These are phyloP conservation scores for Dugesia japonica DNA, from an alignment of 2,888 invertebrate species.

Conservation along the genomic window DNA sequence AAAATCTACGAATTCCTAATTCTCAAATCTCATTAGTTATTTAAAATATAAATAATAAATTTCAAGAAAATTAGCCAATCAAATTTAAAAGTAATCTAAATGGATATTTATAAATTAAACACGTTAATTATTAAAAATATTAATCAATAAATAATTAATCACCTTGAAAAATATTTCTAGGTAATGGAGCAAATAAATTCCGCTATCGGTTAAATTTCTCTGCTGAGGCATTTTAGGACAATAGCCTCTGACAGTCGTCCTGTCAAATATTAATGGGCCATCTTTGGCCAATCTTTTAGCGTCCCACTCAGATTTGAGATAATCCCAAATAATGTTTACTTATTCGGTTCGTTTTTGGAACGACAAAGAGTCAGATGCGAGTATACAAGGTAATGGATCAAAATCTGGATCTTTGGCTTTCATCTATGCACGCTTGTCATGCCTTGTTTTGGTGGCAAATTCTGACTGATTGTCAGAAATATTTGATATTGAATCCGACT, in stretches of 20 bases:
- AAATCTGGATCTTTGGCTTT: not conserved
- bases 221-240: conserved; percentile 84
- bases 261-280: conserved; percentile 56
- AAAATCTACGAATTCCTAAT: too few species aligned
- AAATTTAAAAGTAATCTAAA: too few species aligned
- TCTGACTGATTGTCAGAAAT: too few species aligned
- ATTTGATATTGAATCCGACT: too few species aligned
- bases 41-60: too few species aligned
- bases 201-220: conserved; percentile 88
- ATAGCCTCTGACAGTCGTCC: conserved; percentile 67
- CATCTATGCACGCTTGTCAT: too few species aligned
- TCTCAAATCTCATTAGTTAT: too few species aligned
- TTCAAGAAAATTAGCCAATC: too few species aligned
- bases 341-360: conserved; percentile 64
- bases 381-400: conserved; percentile 63
- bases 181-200: conserved; percentile 80
- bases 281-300: conserved; percentile 37
- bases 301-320: conserved; percentile 52
- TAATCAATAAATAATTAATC: too few species aligned
- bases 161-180: conserved; percentile 67
- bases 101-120: too few species aligned
- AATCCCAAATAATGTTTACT: conserved; percentile 70
- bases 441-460: too few species aligned
- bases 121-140: too few species aligned
- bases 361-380: conserved; percentile 82